Evolutionary conservation across 2,113 vertebrate genomes (phyloP).

Genomic region (Lepidothrix coronata): DNA sequence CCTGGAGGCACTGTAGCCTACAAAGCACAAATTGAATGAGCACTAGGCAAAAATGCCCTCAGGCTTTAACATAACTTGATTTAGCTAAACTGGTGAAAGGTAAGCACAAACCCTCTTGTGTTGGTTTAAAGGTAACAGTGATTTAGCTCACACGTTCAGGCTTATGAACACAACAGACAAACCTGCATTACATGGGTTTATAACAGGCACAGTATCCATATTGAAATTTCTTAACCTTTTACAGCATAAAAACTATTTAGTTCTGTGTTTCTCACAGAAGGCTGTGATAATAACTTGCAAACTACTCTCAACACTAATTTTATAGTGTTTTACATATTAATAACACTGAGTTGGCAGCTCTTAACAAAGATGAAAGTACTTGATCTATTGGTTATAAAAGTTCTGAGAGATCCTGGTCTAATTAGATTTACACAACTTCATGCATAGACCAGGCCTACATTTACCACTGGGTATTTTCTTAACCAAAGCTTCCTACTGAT

Average conservation of each 20-base stretch:
- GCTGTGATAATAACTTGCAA: background rate
- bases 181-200: background rate
- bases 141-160: background rate
- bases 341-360: background rate
- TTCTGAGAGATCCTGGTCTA: background rate
- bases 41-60: background rate
- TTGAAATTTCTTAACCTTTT: background rate
- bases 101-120: background rate
- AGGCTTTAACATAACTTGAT: background rate
- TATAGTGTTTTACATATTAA: background rate
- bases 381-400: background rate
- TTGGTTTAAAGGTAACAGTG: background rate
- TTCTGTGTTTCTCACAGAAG: background rate
- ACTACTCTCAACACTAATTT: background rate
- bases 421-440: background rate
- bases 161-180: background rate
- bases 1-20: background rate
- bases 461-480: background rate
- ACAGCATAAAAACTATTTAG: background rate
- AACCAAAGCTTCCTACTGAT: background rate
- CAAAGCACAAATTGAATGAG: constrained; percentile 17
- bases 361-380: background rate
- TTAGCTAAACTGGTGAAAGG: constrained; percentile 4
- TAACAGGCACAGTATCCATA: background rate
- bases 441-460: background rate